Evolutionary conservation across 2,113 vertebrate genomes (phyloP), one percentile per base, ranked within the genome.

Genomic region (Paramisgurnus dabryanus): DNA sequence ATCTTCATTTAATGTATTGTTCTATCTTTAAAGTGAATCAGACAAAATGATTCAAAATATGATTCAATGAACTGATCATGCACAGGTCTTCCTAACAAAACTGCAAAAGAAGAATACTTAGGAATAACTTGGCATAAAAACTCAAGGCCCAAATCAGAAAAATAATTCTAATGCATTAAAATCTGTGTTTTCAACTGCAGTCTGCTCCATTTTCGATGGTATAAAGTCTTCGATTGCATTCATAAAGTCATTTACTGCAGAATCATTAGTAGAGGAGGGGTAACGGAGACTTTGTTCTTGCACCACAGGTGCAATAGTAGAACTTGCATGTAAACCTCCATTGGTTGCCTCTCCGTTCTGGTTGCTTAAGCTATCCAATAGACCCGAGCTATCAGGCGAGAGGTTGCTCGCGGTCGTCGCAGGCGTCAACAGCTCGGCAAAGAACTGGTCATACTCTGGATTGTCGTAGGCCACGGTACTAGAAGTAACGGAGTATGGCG

Each of bases 341-440:
- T 89, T 83, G 81, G 90, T 11, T 2, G 92, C 86, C 67, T 84
- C 45, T 0, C 68, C 64, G 10, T 67, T 81, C 27, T 87, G 86
- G 0, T 9, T 85, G 47, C 88, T 88, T 2, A 91, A 40, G 90
- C 94, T 92, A 80, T 97, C 95, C 22, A 97, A 85, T 67, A 95
- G 89, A 82, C 85, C 87, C 1, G 86, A 88, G 90, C 89, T 89
- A 83, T 95, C 94, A 0, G 93, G 83, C 0, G 96, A 94, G n/a
- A 90, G 60, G 60, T 86, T 89, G 87, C 89, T 90, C n/a, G 85
- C 61, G 0, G 91, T 87, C 0, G 92, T 85, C 6, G 89, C 40
- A 0, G 97, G 95, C 1, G 95, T 97, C 41, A 98, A 78, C 43
- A 98, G 84, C 50, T 98, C 95, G 0, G 95, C 92, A 68, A 98